Percentiles rank a stretch among this genome's conserved stretches.
These are phyloP conservation scores for Fringilla coelebs DNA, from an alignment of 2,797 vertebrate species.

Conservation along the genomic window DNA sequence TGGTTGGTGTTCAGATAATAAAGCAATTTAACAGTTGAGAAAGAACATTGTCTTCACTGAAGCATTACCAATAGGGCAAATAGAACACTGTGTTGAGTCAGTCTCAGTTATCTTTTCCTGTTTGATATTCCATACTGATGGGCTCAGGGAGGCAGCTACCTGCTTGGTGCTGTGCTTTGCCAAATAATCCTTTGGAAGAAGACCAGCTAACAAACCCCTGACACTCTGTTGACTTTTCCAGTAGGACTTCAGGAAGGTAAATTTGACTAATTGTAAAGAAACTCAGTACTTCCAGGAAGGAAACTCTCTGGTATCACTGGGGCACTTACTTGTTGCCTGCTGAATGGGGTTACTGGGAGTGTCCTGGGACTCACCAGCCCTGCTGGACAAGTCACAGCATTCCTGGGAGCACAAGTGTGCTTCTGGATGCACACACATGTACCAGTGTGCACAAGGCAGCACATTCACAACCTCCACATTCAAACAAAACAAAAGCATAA, in stretches of 20 bases:
- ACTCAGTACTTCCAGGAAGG: neutral
- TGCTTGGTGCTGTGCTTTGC: neutral
- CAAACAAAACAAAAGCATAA: neutral
- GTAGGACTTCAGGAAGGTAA: neutral
- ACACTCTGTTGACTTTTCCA: slow-evolving; percentile 32
- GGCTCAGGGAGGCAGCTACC: neutral
- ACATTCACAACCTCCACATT: neutral
- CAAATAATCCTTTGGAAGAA: neutral
- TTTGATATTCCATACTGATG: neutral
- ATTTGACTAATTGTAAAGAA: neutral
- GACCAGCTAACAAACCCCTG: neutral
- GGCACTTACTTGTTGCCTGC: neutral
- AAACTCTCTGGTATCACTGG: neutral
- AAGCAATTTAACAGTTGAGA: neutral
- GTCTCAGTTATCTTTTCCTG: neutral
- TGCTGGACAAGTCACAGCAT: neutral
- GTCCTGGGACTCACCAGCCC: neutral
- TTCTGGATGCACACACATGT: neutral
- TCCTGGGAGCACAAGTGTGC: neutral
- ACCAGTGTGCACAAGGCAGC: neutral
- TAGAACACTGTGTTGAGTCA: neutral
- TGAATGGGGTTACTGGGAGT: neutral
- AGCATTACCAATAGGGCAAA: neutral
- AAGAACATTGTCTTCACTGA: neutral
- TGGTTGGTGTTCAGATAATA: neutral